Evolutionary conservation across 2,797 vertebrate genomes (phyloP).

Genomic region (Clarias laeviceps): DNA sequence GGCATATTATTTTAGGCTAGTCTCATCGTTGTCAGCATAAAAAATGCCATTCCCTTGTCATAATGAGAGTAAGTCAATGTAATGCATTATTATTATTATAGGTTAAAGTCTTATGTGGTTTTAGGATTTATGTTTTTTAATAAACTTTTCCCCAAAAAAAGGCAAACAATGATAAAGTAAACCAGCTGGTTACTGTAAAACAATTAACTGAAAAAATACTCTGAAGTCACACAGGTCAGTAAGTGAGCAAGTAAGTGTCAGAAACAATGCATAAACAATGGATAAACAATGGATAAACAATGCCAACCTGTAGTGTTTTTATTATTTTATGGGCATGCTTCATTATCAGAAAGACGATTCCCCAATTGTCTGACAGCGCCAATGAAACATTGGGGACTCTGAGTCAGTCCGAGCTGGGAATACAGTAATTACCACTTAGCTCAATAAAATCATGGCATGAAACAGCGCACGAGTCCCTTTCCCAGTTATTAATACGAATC

Average conservation of each 20-base stretch:
- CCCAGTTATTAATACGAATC: constrained; percentile 1
- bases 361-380: background rate
- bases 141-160: constrained; percentile 17
- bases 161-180: constrained; percentile 74
- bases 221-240: background rate
- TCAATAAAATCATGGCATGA: background rate
- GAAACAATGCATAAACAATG: background rate
- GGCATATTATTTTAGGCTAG: background rate
- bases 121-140: background rate
- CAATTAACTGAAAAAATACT: constrained; percentile 10
- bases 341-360: background rate
- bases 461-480: background rate
- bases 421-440: constrained; percentile 1
- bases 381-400: background rate
- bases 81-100: background rate
- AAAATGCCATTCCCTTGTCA: background rate
- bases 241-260: background rate
- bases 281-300: too few relatives aligned
- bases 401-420: background rate
- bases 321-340: background rate
- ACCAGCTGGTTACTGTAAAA: constrained; percentile 76
- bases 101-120: constrained; percentile 67
- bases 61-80: constrained; percentile 20
- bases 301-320: background rate
- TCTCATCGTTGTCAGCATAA: background rate